A percentile compares a stretch with the other conserved stretches of the same genome.
Conservation (phyloP, 2,797 vertebrate genomes). For the Chloroceryle inda region DNA sequence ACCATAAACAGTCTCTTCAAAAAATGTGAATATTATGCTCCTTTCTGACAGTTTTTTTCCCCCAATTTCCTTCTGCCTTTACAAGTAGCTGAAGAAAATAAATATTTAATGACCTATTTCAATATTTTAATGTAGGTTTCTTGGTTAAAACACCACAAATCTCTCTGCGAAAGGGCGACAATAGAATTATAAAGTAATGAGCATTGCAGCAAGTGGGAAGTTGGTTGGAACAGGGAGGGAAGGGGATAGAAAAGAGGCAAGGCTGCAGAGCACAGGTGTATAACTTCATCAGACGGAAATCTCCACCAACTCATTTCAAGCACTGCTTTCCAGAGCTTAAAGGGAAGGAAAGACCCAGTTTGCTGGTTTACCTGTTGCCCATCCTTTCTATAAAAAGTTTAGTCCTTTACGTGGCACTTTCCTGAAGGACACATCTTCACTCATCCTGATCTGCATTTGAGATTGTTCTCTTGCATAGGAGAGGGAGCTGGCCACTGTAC, state of each 20-base stretch:
- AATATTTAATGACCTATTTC: constrained; percentile 70
- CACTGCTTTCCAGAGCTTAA: neutral
- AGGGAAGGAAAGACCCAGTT: neutral
- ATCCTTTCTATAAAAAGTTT: neutral
- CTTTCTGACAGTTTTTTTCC: constrained; percentile 35
- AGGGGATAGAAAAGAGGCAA: neutral
- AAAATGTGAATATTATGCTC: constrained; percentile 20
- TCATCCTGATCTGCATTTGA: neutral
- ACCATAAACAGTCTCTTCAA: constrained; percentile 43
- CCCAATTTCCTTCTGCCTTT: constrained; percentile 40
- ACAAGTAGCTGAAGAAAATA: constrained; percentile 53
- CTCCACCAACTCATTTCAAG: neutral
- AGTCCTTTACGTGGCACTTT: neutral
- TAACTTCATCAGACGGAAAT: neutral
- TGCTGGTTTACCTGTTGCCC: neutral
- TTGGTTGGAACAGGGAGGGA: neutral
- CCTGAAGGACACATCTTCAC: accelerated
- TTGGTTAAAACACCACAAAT: constrained; percentile 68
- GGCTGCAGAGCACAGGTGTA: neutral
- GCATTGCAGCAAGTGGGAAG: neutral
- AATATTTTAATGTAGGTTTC: constrained; percentile 62
- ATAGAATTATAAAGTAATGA: neutral
- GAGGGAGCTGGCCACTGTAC: neutral
- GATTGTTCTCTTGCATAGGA: neutral
- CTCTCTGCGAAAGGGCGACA: neutral